Evolutionary conservation across 2,113 vertebrate species (phyloP), one percentile per base, ranked within the genome.

Genomic region (Platichthys stellatus): DNA sequence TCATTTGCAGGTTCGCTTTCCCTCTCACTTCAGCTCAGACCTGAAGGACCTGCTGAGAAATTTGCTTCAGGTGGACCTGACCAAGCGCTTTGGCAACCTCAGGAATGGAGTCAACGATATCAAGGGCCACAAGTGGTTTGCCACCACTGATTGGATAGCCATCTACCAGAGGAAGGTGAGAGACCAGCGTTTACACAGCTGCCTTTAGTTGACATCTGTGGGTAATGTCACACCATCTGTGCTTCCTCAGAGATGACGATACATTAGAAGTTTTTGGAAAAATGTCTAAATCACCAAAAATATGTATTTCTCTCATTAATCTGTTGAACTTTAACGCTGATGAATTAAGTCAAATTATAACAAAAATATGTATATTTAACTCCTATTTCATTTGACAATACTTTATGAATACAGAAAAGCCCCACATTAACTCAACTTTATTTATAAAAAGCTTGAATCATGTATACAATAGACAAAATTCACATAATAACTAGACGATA

Each of bases 41-140:
- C 92, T 98, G 86, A 98, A 97, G 91, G 97, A 98, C 74, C 92
- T 98, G 67, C 95, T 97, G 58, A 94, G 96, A 90, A 98, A 98
- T 88, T 92, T 98, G 80, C 94, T 98, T 60, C 96, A 97, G 94
- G 97, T 98, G 71, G 97, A 98, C 86, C 95, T 98, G 85, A 98
- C 97, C 84, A 98, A 97, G 90, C 96, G 96, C 88, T 97, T 96
- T 21, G 97, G 96, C 49, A 98, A 98, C 93, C 96, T 98, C 87
- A 96, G 96, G 94, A 97, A 98, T 1, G 96, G 96, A 28, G 97
- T 98, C 86, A 96, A 94, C 0, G 96, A 98, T 94, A 98, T 98
- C 93, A 98, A 98, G 92, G 95, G 95, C 87, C 96, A 98, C 90
- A 97, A 97, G 88, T 98, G 96, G 97, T 97, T 98, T 72, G 94